Conservation (phyloP, 2,797 vertebrate genomes). For the Ambastaia sidthimunki region DNA sequence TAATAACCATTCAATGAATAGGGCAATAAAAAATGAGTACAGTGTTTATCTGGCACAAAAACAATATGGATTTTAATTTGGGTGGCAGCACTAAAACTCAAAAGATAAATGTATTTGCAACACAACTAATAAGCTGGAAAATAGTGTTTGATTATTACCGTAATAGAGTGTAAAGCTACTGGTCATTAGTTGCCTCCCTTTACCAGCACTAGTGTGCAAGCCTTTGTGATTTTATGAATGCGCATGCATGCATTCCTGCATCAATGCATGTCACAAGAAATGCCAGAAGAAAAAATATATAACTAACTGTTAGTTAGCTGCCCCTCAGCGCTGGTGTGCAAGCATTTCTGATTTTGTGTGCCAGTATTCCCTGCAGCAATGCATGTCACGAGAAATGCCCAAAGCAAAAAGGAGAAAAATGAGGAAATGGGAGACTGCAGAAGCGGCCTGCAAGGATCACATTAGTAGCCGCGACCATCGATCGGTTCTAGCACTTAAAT, state of each 20-base stretch:
- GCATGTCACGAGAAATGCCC: conserved; percentile 51
- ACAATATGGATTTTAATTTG: no score
- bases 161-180: no score
- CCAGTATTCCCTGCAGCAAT: conserved; percentile 35
- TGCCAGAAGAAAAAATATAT: not conserved
- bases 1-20: no score
- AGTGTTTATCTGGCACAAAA: not conserved
- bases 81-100: no score
- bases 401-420: conserved; percentile 69
- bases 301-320: no score
- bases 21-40: not conserved
- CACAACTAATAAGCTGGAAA: no score
- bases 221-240: not conserved
- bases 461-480: conserved; percentile 86
- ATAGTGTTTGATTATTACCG: no score
- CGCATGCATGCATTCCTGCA: conserved; percentile 23
- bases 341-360: not conserved
- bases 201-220: not conserved
- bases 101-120: no score
- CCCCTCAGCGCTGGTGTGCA: not conserved
- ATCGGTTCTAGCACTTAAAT: conserved; percentile 99
- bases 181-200: no score
- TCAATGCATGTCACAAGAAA: conserved; percentile 53
- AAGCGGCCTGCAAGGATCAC: conserved; percentile 84
- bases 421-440: conserved; percentile 97